Evolutionary conservation across 2,888 invertebrate species (phyloP).

Genomic region (Polylopha cassiicola): DNA sequence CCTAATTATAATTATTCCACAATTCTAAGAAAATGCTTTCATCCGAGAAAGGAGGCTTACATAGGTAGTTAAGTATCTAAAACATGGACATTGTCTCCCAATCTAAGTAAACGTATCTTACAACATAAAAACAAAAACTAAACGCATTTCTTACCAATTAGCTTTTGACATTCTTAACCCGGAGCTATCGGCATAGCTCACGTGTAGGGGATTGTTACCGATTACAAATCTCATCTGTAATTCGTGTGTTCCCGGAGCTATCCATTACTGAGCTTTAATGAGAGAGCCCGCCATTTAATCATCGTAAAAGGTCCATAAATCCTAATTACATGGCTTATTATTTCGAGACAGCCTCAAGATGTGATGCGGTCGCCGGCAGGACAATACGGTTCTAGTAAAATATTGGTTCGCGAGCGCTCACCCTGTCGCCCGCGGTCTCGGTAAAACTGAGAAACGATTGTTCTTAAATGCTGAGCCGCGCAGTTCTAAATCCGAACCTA

Average conservation of each 20-base stretch:
- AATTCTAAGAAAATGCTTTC: no score
- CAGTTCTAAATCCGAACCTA: no score
- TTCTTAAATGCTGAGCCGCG: no score
- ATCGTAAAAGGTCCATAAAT: slow-evolving; percentile 66
- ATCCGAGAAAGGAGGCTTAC: no score
- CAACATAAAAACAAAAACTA: no score
- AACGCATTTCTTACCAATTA: no score
- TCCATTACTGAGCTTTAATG: slow-evolving; percentile 51
- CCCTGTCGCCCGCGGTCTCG: slow-evolving; percentile 17
- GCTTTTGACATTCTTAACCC: slow-evolving; percentile 11
- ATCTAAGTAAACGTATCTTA: no score
- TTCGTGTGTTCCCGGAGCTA: slow-evolving; percentile 39
- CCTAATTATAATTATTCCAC: no score
- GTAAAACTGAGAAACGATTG: no score
- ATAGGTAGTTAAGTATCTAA: no score
- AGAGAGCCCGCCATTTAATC: slow-evolving; percentile 54
- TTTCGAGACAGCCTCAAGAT: slow-evolving; percentile 54
- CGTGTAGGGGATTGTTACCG: slow-evolving; percentile 27
- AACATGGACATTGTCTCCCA: no score
- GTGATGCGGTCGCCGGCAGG: slow-evolving; percentile 50
- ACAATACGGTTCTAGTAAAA: slow-evolving; percentile 52
- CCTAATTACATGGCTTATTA: slow-evolving; percentile 71
- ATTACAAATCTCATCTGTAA: slow-evolving; percentile 46
- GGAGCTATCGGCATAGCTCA: slow-evolving; percentile 20
- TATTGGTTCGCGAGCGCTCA: slow-evolving; percentile 32